Percentiles rank a stretch among this genome's conserved stretches.
Conservation (phyloP, 1,140 invertebrate species). For the Grapholita molesta region DNA sequence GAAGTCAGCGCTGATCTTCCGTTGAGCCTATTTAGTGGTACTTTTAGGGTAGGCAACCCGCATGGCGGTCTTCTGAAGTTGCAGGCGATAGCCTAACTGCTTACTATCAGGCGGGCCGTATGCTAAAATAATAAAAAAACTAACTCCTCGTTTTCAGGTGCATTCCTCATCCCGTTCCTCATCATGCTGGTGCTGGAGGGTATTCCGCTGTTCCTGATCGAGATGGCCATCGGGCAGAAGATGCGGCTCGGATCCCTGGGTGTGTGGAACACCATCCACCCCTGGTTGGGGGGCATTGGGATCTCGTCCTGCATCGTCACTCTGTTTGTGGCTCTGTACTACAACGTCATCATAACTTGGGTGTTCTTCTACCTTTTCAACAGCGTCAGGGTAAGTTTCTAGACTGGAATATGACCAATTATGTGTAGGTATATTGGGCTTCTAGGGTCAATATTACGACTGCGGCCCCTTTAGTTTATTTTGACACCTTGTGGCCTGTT, state of each 20-base stretch:
- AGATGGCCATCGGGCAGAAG: constrained; percentile 95
- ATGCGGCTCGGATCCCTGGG: constrained; percentile 93
- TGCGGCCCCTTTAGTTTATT: too few relatives aligned
- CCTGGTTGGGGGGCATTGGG: constrained; percentile 93
- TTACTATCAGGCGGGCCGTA: too few relatives aligned
- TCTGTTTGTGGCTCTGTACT: constrained; percentile 95
- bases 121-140: background rate
- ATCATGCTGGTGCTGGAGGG: constrained; percentile 96
- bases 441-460: too few relatives aligned
- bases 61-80: too few relatives aligned
- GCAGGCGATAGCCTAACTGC: too few relatives aligned
- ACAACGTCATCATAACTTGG: constrained; percentile 99
- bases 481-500: too few relatives aligned
- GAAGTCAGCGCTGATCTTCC: too few relatives aligned
- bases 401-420: too few relatives aligned
- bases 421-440: too few relatives aligned
- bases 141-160: constrained; percentile 82
- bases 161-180: constrained; percentile 97
- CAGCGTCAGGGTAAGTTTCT: constrained; percentile 86
- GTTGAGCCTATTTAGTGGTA: too few relatives aligned
- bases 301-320: constrained; percentile 95
- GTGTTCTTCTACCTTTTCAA: constrained; percentile 97
- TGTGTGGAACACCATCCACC: constrained; percentile 96
- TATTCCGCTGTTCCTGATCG: constrained; percentile 95
- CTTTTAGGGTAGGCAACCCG: too few relatives aligned